Conservation (phyloP, 2,888 invertebrate species). For the Caenorhabditis doughertyi region DNA sequence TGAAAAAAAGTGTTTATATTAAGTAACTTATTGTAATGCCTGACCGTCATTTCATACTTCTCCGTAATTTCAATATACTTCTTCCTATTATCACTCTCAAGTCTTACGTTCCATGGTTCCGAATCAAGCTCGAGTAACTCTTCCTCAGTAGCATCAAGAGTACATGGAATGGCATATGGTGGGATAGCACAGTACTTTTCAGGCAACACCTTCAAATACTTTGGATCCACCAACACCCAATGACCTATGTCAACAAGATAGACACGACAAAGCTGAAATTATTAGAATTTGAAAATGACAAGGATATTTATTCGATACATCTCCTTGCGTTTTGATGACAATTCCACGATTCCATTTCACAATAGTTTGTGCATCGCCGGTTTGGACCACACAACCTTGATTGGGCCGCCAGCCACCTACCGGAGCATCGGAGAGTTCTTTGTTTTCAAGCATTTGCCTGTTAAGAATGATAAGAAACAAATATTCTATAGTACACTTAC, state of each 20-base stretch:
- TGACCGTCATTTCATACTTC: too few relatives aligned
- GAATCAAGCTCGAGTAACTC: too few relatives aligned
- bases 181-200: too few relatives aligned
- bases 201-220: too few relatives aligned
- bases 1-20: background rate
- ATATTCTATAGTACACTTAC: background rate
- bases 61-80: too few relatives aligned
- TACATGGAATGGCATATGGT: background rate
- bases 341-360: conserved; percentile 15
- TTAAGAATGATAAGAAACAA: background rate
- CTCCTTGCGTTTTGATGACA: background rate
- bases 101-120: too few relatives aligned
- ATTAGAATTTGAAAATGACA: too few relatives aligned
- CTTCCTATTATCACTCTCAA: too few relatives aligned
- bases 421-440: background rate
- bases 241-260: background rate
- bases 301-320: too few relatives aligned
- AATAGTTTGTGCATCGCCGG: background rate
- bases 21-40: too few relatives aligned
- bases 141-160: too few relatives aligned
- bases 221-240: background rate
- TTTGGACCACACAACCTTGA: conserved; percentile 3
- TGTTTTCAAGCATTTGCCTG: background rate
- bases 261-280: background rate
- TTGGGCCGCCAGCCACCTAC: background rate